Conservation (phyloP, 1,140 invertebrate species). For the Conus ventricosus region DNA sequence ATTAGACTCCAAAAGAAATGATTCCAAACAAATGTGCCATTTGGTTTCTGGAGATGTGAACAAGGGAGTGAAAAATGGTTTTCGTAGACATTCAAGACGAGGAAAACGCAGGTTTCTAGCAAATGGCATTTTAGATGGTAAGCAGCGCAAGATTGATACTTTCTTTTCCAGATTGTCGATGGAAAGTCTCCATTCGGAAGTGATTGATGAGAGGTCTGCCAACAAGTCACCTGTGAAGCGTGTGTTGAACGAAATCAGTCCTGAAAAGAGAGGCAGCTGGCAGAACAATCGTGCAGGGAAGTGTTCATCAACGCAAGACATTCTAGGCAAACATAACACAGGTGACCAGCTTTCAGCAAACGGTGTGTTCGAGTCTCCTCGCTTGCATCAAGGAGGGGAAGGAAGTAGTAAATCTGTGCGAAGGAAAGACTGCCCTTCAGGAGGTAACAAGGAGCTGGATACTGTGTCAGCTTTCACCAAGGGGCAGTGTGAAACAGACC, state of each 20-base stretch:
- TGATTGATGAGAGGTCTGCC: background rate
- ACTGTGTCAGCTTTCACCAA: background rate
- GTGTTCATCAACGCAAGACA: conserved; percentile 37
- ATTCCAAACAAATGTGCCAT: background rate
- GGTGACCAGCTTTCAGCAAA: conserved; percentile 39
- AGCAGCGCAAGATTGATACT: conserved; percentile 20
- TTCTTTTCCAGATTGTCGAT: background rate
- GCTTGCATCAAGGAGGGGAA: background rate
- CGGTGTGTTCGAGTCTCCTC: background rate
- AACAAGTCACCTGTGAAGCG: conserved; percentile 34
- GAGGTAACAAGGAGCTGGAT: background rate
- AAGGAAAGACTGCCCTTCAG: background rate
- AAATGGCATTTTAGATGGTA: conserved; percentile 34
- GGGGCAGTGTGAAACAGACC: conserved; percentile 22
- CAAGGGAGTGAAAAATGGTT: conserved; percentile 40
- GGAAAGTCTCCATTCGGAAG: background rate
- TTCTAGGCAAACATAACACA: conserved; percentile 32
- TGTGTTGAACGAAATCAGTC: conserved; percentile 61
- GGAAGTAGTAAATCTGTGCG: background rate
- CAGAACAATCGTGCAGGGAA: conserved; percentile 48
- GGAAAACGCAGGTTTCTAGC: background rate
- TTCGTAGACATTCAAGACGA: conserved; percentile 32
- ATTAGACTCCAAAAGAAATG: background rate
- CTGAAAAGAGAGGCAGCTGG: conserved; percentile 46
- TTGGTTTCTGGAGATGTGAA: conserved; percentile 15